These are phyloP conservation scores for Acronicta leporina DNA, from an alignment of 2,888 invertebrate genomes.

Conservation along the genomic window DNA sequence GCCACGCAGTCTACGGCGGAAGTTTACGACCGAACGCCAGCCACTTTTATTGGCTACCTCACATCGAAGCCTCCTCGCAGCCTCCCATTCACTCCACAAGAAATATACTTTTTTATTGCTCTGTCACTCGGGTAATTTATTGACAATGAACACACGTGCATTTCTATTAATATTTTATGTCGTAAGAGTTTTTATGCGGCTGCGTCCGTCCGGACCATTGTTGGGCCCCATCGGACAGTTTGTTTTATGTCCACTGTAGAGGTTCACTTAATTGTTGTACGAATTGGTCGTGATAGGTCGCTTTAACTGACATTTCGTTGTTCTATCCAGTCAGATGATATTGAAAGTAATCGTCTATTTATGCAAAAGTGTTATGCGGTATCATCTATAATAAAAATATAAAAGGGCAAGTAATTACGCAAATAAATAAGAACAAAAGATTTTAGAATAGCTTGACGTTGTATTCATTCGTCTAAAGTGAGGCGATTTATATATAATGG, in stretches of 20 bases:
- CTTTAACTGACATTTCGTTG: constrained; percentile 56
- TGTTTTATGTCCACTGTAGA: constrained; percentile 79
- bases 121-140: constrained; percentile 89
- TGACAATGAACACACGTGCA: constrained; percentile 89
- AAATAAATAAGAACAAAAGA: constrained; percentile 21
- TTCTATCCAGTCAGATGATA: constrained; percentile 59
- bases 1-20: constrained; percentile 88
- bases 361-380: constrained; percentile 41
- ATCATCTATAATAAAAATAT: constrained; percentile 29
- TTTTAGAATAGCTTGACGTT: constrained; percentile 18
- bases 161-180: constrained; percentile 89
- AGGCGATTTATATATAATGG: no score
- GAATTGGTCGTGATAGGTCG: constrained; percentile 71
- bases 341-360: constrained; percentile 59
- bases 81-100: constrained; percentile 88
- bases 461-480: no score
- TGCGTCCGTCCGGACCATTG: constrained; percentile 75
- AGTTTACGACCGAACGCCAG: constrained; percentile 85
- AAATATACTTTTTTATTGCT: constrained; percentile 88
- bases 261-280: constrained; percentile 76
- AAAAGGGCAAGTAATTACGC: constrained; percentile 39
- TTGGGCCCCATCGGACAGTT: constrained; percentile 73
- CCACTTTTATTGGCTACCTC: constrained; percentile 89
- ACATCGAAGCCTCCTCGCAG: constrained; percentile 84
- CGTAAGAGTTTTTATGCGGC: constrained; percentile 81